Evolutionary conservation across 2,888 invertebrate species (phyloP).

Genomic region (Aleiodes testaceus): DNA sequence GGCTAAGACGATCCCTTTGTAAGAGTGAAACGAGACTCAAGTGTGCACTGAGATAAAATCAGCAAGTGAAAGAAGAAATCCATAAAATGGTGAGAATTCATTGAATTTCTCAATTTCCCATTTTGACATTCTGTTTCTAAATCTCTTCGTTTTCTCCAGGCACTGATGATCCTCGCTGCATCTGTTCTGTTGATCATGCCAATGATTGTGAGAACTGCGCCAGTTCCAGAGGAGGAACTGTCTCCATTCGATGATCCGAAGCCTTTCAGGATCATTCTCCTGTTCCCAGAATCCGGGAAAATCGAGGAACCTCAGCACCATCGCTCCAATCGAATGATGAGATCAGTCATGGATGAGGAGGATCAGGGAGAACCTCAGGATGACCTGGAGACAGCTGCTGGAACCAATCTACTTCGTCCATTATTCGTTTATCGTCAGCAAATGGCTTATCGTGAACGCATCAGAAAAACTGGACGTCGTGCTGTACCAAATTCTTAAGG

Average conservation of each 20-base stretch:
- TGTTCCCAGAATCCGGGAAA: background rate
- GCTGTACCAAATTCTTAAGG: conserved; percentile 42
- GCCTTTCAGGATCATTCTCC: background rate
- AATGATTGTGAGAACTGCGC: conserved; percentile 24
- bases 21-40: background rate
- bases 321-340: background rate
- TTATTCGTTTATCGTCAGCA: conserved; percentile 70
- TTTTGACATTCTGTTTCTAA: background rate
- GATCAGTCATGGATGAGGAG: background rate
- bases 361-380: conserved; percentile 42
- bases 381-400: conserved; percentile 68
- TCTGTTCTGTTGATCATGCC: background rate
- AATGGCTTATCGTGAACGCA: conserved; percentile 66
- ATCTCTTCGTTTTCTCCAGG: conserved; percentile 34
- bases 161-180: conserved; percentile 30
- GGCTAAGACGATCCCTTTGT: conserved; percentile 2
- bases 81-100: background rate
- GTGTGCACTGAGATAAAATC: background rate
- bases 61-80: background rate
- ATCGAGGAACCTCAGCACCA: background rate
- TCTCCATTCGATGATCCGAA: background rate
- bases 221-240: conserved; percentile 27
- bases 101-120: background rate
- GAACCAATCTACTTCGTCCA: conserved; percentile 67
- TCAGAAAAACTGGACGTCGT: conserved; percentile 58